These are phyloP conservation scores for Ophiodon elongatus DNA, from an alignment of 2,113 vertebrate genomes.

Conservation along the genomic window DNA sequence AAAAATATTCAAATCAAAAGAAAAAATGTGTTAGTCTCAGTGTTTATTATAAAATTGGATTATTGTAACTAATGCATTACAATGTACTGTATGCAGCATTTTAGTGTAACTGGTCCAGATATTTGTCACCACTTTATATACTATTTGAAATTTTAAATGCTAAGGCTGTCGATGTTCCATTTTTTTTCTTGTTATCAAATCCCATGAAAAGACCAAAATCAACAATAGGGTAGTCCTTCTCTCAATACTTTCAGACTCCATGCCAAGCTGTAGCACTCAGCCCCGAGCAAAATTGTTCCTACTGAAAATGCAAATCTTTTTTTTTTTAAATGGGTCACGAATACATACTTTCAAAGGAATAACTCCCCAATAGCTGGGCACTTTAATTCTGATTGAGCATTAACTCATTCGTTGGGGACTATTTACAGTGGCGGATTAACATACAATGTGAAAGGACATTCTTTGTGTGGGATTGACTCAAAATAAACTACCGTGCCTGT, in stretches of 20 bases:
- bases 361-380: background rate
- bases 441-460: background rate
- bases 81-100: background rate
- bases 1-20: background rate
- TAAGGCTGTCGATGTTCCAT: background rate
- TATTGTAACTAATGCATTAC: background rate
- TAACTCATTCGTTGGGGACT: background rate
- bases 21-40: background rate
- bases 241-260: background rate
- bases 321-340: constrained; percentile 16
- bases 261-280: background rate
- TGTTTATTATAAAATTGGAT: background rate
- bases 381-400: background rate
- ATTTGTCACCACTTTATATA: background rate
- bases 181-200: background rate
- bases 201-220: background rate
- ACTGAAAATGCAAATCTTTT: constrained; percentile 17
- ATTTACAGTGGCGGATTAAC: background rate
- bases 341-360: background rate
- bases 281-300: background rate
- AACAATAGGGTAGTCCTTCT: background rate
- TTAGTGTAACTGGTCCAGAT: background rate
- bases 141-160: background rate
- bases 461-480: background rate
- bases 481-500: constrained; percentile 2